A percentile compares a stretch with the other conserved stretches of the same genome.
These are phyloP conservation scores for Dasypus novemcinctus DNA, from an alignment of 2,113 vertebrate species.

Conservation along the genomic window DNA sequence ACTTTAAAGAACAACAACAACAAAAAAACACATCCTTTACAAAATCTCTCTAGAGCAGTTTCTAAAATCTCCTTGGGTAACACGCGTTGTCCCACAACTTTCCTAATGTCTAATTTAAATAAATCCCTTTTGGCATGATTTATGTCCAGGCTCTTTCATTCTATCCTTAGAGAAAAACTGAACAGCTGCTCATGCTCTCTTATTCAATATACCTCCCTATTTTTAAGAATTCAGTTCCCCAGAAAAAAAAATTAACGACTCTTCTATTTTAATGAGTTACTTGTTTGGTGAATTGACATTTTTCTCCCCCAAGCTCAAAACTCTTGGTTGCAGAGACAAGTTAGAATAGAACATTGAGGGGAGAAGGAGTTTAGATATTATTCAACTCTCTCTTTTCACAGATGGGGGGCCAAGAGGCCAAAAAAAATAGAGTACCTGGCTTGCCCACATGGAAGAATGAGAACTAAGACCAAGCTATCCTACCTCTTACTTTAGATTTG, in stretches of 20 bases:
- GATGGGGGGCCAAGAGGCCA: not conserved
- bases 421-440: not conserved
- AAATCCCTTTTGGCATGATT: conserved; percentile 58
- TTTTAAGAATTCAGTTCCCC: conserved; percentile 72
- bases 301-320: conserved; percentile 50
- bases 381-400: conserved; percentile 1
- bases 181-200: conserved; percentile 65
- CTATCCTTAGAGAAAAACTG: conserved; percentile 57
- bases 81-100: conserved; percentile 68
- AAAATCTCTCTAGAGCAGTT: conserved; percentile 56
- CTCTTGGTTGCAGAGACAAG: conserved; percentile 57
- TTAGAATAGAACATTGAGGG: conserved; percentile 45
- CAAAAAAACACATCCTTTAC: conserved; percentile 57
- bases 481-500: not conserved
- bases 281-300: conserved; percentile 64
- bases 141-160: conserved; percentile 54
- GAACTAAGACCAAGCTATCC: not conserved
- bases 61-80: conserved; percentile 47
- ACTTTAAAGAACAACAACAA: conserved; percentile 58
- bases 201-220: conserved; percentile 70
- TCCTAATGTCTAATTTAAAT: conserved; percentile 73
- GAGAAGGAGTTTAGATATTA: not conserved
- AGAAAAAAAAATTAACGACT: conserved; percentile 73
- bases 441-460: not conserved
- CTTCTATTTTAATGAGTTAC: conserved; percentile 73